Evolutionary conservation across 2,797 vertebrate genomes (phyloP), one percentile per base, ranked within the genome.

Genomic region (Dendrocincla fuliginosa): DNA sequence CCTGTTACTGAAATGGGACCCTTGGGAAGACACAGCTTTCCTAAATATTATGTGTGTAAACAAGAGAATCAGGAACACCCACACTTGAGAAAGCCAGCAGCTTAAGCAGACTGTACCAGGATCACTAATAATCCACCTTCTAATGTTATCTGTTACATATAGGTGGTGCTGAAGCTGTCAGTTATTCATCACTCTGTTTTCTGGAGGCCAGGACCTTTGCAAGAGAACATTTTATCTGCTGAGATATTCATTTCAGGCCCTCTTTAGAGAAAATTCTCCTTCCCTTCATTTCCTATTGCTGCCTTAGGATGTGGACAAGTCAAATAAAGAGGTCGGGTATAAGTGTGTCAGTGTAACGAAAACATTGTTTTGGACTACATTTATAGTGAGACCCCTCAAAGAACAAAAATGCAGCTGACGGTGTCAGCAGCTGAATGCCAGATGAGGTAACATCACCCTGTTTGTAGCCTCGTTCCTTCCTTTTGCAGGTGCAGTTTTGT

Each of bases 31-130:
- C 68, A 83, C 84, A 93, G 89, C 91, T 96, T 97, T 94, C 85
- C 91, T 96, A 95, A 94, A 93, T 93, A 94, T 95, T 95, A 87
- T 90, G 81, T 93, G 46, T 95, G 89, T 96, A 96, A 96, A 95
- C 91, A 95, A 94, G 78, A 93, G 70, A 87, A 88, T 90, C 67
- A 63, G 77, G 91, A 96, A 96, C 83, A 96, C 85, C 93, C 95
- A 93, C 83, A 86, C n/a, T 74, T 52, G 39, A 67, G 41, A 88
- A 84, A 88, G 56, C 60, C 83, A 74, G 61, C 59, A 88, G 74
- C 64, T 90, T 74, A 82, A 84, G 42, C 77, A 77, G 55, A 49
- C 12, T 39, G 27, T 50, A 73, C 71, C 52, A 64, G 57, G 50
- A 85, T 75, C 24, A 35, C 46, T 77, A 33, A 70, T 37, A 79